Percentiles rank a stretch among this genome's conserved stretches.
phyloP scores from a whole-genome alignment of 2,113 vertebrate genomes.

The Chaetorhynchus papuensis region DNA sequence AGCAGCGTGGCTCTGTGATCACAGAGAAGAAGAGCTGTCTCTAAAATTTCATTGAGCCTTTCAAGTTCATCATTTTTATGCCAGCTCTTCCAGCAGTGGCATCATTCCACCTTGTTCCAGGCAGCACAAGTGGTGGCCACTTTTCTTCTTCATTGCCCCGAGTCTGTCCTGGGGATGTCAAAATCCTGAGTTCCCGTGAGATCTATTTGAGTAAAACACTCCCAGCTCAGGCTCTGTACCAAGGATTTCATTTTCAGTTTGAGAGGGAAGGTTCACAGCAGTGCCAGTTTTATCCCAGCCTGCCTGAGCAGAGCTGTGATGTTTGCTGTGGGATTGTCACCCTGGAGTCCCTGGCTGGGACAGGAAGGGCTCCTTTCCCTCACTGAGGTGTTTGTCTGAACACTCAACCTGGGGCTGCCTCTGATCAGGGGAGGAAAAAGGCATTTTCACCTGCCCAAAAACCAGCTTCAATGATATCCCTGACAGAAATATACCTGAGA shows the following conservation, averaged over 20 bases:
- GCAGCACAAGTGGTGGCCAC: background rate
- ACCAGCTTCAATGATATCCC: background rate
- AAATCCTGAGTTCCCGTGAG: background rate
- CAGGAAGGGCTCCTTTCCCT: background rate
- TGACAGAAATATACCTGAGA: background rate
- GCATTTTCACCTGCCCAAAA: background rate
- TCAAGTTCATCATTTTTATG: slow-evolving; percentile 15
- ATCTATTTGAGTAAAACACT: background rate
- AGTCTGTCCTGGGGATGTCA: background rate
- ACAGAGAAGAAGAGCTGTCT: background rate
- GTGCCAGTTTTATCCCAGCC: background rate
- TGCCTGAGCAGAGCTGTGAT: background rate
- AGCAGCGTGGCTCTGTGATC: background rate
- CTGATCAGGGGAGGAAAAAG: background rate
- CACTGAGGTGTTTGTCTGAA: background rate
- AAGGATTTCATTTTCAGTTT: background rate
- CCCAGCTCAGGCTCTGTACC: background rate
- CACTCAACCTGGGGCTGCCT: background rate
- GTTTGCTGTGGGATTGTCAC: background rate
- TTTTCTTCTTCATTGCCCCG: background rate
- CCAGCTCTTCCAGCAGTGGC: background rate
- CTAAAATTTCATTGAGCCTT: background rate
- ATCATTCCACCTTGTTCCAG: background rate
- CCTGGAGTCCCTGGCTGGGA: background rate
- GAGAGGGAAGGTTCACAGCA: background rate